Evolutionary conservation across 2,888 invertebrate genomes (phyloP), one percentile per base, ranked within the genome.

Genomic region (Hyposoter didymator): DNA sequence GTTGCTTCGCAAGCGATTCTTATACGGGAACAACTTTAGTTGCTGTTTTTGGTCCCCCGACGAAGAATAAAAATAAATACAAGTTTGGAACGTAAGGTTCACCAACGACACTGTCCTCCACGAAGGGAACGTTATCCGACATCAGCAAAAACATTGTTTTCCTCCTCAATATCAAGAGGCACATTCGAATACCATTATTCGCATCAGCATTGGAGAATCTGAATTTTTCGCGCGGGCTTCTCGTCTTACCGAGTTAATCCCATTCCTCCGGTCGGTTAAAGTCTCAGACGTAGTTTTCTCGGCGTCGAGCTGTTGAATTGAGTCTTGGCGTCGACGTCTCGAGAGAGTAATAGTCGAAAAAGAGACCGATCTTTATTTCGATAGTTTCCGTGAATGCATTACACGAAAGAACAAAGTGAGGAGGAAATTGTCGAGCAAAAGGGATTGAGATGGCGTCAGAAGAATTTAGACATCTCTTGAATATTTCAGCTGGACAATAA

Each of bases 291-390:
- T 49, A 19, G 62, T 8, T 64, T 72, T 32, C 52, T 80, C 28
- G 52, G 39, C 73, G 73, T 52, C 64, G n/a, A 49, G 64, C 64
- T 47, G 47, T 45, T 73, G 73, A 67, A 14, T 22, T n/a, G 47
- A 62, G 55, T 67, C 45, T 22, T 28, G 49, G 62, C 70, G 17
- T 39, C 69, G 49, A 74, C 43, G 47, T 35, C 28, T 79, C 35
- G 7, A 55, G 64, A 35, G 39, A 67, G 47, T 35, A 14, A 19
- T 32, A 22, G 59, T 22, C 28, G 28, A 79, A 79, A 74, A 70
- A 14, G 12, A 28, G 52, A 22, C 74, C 49, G 28, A 35, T 19
- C 17, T 66, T 74, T 10, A 22, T 70, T 32, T 47, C 59, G 47
- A 76, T 49, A 47, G 14, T 45, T 72, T 70, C 59, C 43, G n/a